Percentiles rank a stretch among this genome's conserved stretches.
These are phyloP conservation scores for Sesia apiformis DNA, from an alignment of 2,888 invertebrate genomes.

Conservation along the genomic window DNA sequence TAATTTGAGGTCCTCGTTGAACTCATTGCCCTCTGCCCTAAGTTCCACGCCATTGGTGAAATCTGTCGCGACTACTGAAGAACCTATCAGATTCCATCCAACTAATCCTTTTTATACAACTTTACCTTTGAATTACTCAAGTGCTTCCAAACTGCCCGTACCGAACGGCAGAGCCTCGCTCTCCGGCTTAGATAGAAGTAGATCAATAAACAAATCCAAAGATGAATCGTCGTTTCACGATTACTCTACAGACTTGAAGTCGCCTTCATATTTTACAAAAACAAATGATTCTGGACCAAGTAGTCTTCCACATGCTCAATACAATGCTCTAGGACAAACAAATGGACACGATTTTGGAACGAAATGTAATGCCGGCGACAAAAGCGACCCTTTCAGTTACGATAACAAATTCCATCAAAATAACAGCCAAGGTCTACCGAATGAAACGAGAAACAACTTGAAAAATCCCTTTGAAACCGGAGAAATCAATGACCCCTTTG, in stretches of 20 bases:
- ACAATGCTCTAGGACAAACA: constrained; percentile 23
- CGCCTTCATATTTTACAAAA: constrained; percentile 37
- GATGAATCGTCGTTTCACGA: constrained; percentile 30
- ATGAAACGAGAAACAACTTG: constrained; percentile 21
- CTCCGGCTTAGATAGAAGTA: constrained; percentile 50
- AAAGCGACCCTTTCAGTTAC: constrained; percentile 24
- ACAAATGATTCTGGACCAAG: constrained; percentile 33
- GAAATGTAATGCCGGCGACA: constrained; percentile 19
- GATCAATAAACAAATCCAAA: constrained; percentile 33
- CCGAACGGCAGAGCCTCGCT: constrained; percentile 47
- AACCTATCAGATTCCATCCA: constrained; percentile 54
- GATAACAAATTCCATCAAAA: constrained; percentile 26
- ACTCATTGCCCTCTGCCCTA: constrained; percentile 42
- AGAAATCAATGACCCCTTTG: constrained; percentile 49
- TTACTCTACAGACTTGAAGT: constrained; percentile 35
- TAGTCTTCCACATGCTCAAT: constrained; percentile 34
- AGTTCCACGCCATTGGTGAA: constrained; percentile 49
- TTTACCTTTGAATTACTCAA: constrained; percentile 54
- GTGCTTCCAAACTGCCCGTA: constrained; percentile 59
- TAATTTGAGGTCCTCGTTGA: constrained; percentile 36
- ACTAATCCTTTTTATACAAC: constrained; percentile 69
- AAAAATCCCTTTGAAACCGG: constrained; percentile 51
- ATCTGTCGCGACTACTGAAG: constrained; percentile 37
- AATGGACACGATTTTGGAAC: constrained; percentile 29
- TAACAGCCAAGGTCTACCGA: constrained; percentile 30